Percentiles rank a stretch among this genome's conserved stretches.
Conservation (phyloP, 2,888 invertebrate genomes). For the Isoperla grammatica region DNA sequence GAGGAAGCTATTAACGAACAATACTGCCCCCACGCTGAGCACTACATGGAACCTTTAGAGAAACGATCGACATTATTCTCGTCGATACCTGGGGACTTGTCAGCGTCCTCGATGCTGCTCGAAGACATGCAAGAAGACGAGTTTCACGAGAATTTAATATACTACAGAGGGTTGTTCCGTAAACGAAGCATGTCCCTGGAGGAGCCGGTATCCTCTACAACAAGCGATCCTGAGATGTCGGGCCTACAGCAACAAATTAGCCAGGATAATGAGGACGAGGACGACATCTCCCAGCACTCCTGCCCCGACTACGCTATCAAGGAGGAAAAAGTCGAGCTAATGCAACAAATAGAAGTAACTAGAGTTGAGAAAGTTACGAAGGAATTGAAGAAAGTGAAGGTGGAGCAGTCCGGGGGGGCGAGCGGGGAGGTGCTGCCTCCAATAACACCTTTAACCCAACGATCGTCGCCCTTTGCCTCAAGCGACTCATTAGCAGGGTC, state of each 20-base stretch:
- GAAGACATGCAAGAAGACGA: slow-evolving; percentile 51
- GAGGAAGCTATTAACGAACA: slow-evolving; percentile 39
- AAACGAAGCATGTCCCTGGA: slow-evolving; percentile 33
- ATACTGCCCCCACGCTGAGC: slow-evolving; percentile 17
- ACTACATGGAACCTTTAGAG: slow-evolving; percentile 38
- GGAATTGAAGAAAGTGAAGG: slow-evolving; percentile 2
- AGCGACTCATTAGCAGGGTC: slow-evolving; percentile 80
- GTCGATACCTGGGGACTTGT: slow-evolving; percentile 42
- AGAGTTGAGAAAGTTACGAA: slow-evolving; percentile 3
- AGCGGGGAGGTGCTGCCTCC: slow-evolving; percentile 25
- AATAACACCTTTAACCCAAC: slow-evolving; percentile 21
- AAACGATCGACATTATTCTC: slow-evolving; percentile 41
- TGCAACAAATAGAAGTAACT: slow-evolving; percentile 1
- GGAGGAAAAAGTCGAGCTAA: slow-evolving; percentile 7
- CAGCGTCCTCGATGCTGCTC: slow-evolving; percentile 38
- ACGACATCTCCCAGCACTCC: not conserved
- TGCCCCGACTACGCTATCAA: slow-evolving; percentile 9
- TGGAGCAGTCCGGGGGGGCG: slow-evolving; percentile 1
- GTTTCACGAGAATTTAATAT: slow-evolving; percentile 75
- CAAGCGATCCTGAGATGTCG: slow-evolving; percentile 26
- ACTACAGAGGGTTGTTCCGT: slow-evolving; percentile 65
- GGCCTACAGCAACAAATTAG: slow-evolving; percentile 21
- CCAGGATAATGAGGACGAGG: slow-evolving; percentile 22
- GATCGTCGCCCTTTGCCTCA: slow-evolving; percentile 66
- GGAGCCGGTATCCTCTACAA: slow-evolving; percentile 27